Conservation (phyloP, 2,797 vertebrate genomes). For the Steatocranus sp. region DNA sequence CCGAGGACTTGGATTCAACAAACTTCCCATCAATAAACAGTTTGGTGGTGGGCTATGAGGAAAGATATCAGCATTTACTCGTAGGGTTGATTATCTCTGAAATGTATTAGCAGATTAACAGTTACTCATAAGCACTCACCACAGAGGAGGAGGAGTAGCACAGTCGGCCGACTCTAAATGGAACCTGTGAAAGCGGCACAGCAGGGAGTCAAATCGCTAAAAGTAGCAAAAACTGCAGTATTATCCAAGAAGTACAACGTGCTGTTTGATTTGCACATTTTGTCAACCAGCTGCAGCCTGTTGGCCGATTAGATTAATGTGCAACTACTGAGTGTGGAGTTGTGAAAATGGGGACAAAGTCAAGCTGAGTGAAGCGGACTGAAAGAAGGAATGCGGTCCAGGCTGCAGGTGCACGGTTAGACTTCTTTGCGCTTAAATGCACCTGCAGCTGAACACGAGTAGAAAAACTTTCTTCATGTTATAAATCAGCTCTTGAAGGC, state of each 20-base stretch:
- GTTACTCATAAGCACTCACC: conserved; percentile 67
- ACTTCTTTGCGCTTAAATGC: not conserved
- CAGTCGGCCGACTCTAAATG: conserved; percentile 56
- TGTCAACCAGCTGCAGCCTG: not conserved
- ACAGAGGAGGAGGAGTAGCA: conserved; percentile 78
- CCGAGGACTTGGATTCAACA: conserved; percentile 88
- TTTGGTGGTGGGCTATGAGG: conserved; percentile 86
- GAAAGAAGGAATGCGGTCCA: not conserved
- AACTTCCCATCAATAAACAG: conserved; percentile 97
- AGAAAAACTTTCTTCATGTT: not conserved
- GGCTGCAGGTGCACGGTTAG: not conserved
- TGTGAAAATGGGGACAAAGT: conserved; percentile 37
- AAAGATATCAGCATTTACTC: not conserved
- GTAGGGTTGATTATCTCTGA: not conserved
- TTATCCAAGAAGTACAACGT: not conserved
- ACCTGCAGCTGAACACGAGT: not conserved
- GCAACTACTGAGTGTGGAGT: conserved; percentile 1
- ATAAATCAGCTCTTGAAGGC: not conserved
- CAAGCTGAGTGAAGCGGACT: not conserved
- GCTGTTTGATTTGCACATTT: not conserved
- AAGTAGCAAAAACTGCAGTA: not conserved
- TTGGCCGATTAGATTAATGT: conserved; percentile 25
- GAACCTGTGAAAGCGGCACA: conserved; percentile 63
- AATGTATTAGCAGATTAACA: not conserved
- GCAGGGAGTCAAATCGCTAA: not conserved